These are phyloP conservation scores for Mesorhabditis spiculigera DNA, from an alignment of 2,888 invertebrate genomes.

Conservation along the genomic window DNA sequence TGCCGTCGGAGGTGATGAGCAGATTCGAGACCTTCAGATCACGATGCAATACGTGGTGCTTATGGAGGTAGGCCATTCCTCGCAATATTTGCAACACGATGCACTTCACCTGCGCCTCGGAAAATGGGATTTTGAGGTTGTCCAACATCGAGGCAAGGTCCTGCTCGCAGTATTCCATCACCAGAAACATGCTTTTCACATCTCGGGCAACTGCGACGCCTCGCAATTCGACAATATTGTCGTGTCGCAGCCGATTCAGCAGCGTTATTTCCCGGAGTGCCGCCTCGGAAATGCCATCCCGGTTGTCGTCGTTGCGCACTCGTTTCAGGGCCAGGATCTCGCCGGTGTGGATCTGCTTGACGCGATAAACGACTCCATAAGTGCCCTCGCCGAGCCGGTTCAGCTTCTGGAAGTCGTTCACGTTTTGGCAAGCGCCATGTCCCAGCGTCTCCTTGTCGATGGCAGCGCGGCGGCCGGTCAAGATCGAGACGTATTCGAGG, in stretches of 20 bases:
- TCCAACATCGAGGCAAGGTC: slow-evolving; percentile 91
- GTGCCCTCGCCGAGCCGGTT: slow-evolving; percentile 93
- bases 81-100: slow-evolving; percentile 36
- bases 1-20: slow-evolving; percentile 91
- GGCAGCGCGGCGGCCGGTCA: neutral
- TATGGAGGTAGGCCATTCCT: slow-evolving; percentile 41
- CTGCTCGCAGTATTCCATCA: slow-evolving; percentile 99
- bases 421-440: slow-evolving; percentile 73
- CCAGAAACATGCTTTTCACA: slow-evolving; percentile 74
- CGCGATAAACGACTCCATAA: slow-evolving; percentile 94
- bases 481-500: slow-evolving; percentile 3
- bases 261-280: slow-evolving; percentile 91
- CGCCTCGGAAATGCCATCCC: slow-evolving; percentile 82
- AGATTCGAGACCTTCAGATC: slow-evolving; percentile 73
- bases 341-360: slow-evolving; percentile 75
- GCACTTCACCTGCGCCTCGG: slow-evolving; percentile 93
- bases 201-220: slow-evolving; percentile 82
- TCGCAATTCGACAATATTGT: slow-evolving; percentile 75
- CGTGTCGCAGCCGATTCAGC: slow-evolving; percentile 77
- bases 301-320: slow-evolving; percentile 64
- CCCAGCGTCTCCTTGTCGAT: slow-evolving; percentile 28
- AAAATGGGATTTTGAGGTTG: slow-evolving; percentile 91
- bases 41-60: slow-evolving; percentile 39
- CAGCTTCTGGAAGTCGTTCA: slow-evolving; percentile 92
- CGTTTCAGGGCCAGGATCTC: slow-evolving; percentile 76